Conservation (phyloP, 2,113 vertebrate genomes). For the Rostratula benghalensis region DNA sequence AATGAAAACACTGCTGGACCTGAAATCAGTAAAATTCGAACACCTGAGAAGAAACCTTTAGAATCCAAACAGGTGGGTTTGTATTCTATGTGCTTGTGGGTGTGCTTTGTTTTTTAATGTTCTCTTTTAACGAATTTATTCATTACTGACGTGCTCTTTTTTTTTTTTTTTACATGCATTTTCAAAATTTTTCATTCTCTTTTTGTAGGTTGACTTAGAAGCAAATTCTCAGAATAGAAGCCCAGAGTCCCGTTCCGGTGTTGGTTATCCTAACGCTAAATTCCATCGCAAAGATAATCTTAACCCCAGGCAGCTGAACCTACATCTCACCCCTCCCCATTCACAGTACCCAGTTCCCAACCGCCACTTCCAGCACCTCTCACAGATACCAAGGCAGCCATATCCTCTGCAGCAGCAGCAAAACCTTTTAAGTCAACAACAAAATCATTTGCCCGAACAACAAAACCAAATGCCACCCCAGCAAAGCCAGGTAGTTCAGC, state of each 20-base stretch:
- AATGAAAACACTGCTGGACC: constrained; percentile 84
- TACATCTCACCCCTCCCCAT: constrained; percentile 88
- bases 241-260: constrained; percentile 83
- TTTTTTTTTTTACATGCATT: not conserved
- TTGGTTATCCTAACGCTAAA: constrained; percentile 83
- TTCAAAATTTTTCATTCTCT: not conserved
- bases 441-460: constrained; percentile 76
- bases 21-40: constrained; percentile 89
- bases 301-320: constrained; percentile 86
- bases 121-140: not conserved
- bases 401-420: constrained; percentile 83
- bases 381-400: constrained; percentile 85
- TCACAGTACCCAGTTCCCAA: constrained; percentile 80
- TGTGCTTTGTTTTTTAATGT: not conserved
- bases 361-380: constrained; percentile 84
- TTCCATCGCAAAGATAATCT: constrained; percentile 92
- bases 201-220: constrained; percentile 87
- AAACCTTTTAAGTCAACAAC: constrained; percentile 74
- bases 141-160: not conserved
- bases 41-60: constrained; percentile 88
- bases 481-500: constrained; percentile 81
- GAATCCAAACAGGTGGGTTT: constrained; percentile 84
- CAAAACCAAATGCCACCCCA: constrained; percentile 78
- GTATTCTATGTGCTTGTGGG: not conserved
- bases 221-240: constrained; percentile 83